Base-by-base conservation (phyloP, 2,113 vertebrate genomes). In the Lontra canadensis region DNA sequence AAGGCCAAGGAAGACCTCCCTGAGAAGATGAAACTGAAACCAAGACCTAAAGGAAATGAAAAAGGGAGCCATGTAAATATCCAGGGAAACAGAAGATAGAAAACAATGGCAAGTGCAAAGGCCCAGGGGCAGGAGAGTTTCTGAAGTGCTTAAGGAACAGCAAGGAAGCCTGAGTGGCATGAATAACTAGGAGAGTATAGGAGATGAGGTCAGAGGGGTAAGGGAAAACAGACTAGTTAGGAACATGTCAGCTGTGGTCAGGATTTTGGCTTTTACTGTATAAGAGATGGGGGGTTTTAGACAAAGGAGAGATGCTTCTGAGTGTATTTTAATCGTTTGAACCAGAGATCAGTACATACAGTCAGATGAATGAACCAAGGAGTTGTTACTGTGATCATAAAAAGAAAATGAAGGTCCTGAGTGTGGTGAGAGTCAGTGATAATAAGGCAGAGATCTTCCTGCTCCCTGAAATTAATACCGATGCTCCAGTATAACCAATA, bases 251-350 rank as follows among this genome's bases (percentile, higher is more conserved):
- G 11, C 7, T 18, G 6, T 5, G 11, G 17, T 34, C 31, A 89
- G 12, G 36, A 84, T 12, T 65, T 49, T 34, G 12, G 26, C 31
- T 96, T 96, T 91, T 90, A 47, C 18, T 61, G 23, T 31, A 1
- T 0, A 4, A 52, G 26, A 81, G 15, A 39, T 42, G 2, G 7
- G 39, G 3, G 1, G 7, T 26, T 89, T 88, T 36, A 18, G n/a
- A 78, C 52, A 79, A 87, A 87, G 18, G n/a, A 95, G 17, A 80
- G 4, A 36, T 1, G 31, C 15, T 47, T 73, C 44, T 2, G 17
- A 88, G 14, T 69, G 6, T 39, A 34, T 95, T 39, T 93, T 69
- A 61, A 47, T 79, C 10, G 47, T 85, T 94, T 87, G 79, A 96
- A 69, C n/a, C 26, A 88, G 44, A 86, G 18, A 63, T 49, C 39